These are phyloP conservation scores for Coregonus sp. DNA, from an alignment of 2,797 vertebrate genomes.

Conservation along the genomic window DNA sequence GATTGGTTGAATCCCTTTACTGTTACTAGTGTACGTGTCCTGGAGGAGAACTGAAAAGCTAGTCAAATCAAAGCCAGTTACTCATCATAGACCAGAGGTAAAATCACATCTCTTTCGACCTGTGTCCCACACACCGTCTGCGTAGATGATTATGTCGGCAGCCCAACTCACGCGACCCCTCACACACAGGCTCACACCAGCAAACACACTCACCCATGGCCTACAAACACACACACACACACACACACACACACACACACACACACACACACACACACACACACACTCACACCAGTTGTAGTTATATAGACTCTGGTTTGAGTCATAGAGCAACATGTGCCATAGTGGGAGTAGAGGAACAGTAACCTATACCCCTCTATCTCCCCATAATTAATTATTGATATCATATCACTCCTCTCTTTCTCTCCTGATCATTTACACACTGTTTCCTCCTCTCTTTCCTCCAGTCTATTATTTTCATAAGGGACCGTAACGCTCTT, in stretches of 20 bases:
- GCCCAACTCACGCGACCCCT: conserved; percentile 10
- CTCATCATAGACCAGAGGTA: conserved; percentile 8
- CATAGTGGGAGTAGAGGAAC: conserved; percentile 51
- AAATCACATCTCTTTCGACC: conserved; percentile 31
- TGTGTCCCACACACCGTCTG: conserved; percentile 49
- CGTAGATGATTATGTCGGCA: conserved; percentile 26
- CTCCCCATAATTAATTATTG: conserved; percentile 36
- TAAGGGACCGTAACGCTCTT: conserved; percentile 81
- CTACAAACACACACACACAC: too few species aligned
- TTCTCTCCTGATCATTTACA: conserved; percentile 67
- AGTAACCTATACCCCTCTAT: conserved; percentile 36
- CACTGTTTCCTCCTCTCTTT: conserved; percentile 63
- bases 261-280: too few species aligned
- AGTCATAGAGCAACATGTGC: conserved; percentile 9
- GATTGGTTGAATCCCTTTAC: too few species aligned
- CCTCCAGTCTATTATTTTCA: conserved; percentile 87
- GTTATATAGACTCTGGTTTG: conserved; percentile 23
- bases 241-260: too few species aligned
- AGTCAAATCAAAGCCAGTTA: neutral
- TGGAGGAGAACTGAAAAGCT: conserved; percentile 52
- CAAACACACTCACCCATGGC: neutral
- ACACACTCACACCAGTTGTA: conserved; percentile 1
- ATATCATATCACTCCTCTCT: neutral
- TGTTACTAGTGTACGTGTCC: conserved; percentile 23
- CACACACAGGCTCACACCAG: neutral